A percentile compares a stretch with the other conserved stretches of the same genome.
Conservation (phyloP, 2,888 invertebrate genomes). For the Sthenelais limicola region DNA sequence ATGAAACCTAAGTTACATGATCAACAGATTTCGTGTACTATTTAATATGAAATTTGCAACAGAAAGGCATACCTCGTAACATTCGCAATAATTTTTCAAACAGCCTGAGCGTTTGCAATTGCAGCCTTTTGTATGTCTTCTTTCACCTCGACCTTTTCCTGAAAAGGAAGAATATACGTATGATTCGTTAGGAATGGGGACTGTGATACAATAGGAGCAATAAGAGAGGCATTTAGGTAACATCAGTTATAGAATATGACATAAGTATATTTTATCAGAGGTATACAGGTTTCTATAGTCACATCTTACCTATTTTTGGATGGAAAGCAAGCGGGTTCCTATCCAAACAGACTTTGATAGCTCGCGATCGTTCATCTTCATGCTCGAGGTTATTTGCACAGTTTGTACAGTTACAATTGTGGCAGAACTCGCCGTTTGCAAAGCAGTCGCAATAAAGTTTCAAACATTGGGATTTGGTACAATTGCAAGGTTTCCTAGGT, state of each 20-base stretch:
- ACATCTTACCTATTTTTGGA: constrained; percentile 91
- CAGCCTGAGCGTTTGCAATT: constrained; percentile 99
- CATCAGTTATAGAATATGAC: too few relatives aligned
- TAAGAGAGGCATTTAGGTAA: too few relatives aligned
- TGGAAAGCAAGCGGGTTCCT: constrained; percentile 98
- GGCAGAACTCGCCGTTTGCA: constrained; percentile 99
- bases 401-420: constrained; percentile 96
- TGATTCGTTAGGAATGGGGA: neutral
- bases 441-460: constrained; percentile 99
- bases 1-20: too few relatives aligned
- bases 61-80: constrained; percentile 95
- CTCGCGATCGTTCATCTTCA: constrained; percentile 93
- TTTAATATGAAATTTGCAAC: too few relatives aligned
- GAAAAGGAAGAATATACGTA: too few relatives aligned
- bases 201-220: too few relatives aligned
- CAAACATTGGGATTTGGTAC: constrained; percentile 98
- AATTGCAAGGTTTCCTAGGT: constrained; percentile 92
- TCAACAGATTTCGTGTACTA: too few relatives aligned
- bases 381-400: constrained; percentile 96
- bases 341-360: constrained; percentile 94
- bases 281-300: neutral
- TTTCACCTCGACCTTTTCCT: constrained; percentile 75
- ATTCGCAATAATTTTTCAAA: constrained; percentile 99
- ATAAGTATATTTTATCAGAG: too few relatives aligned
- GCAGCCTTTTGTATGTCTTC: constrained; percentile 97